These are phyloP conservation scores for Thamnophis sirtalis DNA, from an alignment of 2,113 vertebrate species.

Conservation along the genomic window DNA sequence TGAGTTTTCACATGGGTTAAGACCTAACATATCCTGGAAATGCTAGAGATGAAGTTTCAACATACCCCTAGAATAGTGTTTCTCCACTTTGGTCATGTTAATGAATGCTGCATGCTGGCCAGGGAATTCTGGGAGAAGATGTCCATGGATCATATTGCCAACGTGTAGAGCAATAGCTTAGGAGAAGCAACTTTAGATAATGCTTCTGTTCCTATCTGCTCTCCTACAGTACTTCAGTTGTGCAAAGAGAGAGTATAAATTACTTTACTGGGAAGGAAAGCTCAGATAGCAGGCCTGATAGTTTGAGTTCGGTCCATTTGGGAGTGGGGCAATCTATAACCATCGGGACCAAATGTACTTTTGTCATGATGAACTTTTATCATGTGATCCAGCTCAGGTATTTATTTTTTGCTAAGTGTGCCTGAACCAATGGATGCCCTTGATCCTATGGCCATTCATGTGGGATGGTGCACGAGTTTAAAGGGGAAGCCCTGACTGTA, in stretches of 20 bases:
- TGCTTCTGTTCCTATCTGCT: background rate
- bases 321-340: background rate
- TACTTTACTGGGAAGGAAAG: background rate
- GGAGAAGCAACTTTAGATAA: background rate
- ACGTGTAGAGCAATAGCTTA: background rate
- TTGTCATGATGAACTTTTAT: background rate
- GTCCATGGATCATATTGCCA: background rate
- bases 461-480: background rate
- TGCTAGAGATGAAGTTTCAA: background rate
- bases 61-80: background rate
- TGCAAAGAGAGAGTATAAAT: background rate
- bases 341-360: background rate
- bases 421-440: background rate
- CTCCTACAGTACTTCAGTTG: background rate
- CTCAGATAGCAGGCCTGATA: background rate
- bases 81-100: background rate
- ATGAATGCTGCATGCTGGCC: background rate
- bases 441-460: background rate
- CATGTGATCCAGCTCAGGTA: background rate
- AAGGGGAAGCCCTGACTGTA: slow-evolving; percentile 25
- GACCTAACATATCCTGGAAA: background rate
- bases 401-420: slow-evolving; percentile 24
- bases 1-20: background rate
- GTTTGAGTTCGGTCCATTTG: background rate
- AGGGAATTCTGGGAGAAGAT: background rate